Evolutionary conservation across 2,113 vertebrate genomes (phyloP), one percentile per base, ranked within the genome.

Genomic region (Calidris pugnax): DNA sequence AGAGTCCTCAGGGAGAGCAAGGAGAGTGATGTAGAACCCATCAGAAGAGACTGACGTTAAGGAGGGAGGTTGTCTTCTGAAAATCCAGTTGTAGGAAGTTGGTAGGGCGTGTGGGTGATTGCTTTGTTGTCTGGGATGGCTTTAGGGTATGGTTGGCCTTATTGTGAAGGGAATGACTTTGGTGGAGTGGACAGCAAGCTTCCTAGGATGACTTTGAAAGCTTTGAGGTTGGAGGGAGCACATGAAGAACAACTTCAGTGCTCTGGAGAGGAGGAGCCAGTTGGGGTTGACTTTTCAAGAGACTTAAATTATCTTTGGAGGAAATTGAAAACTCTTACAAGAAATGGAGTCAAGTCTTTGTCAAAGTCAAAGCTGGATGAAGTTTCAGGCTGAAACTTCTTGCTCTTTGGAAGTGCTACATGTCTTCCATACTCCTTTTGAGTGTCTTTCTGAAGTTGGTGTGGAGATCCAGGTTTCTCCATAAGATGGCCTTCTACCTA

Each of bases 321-420:
- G 26, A 85, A 41, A 48, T 1, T 9, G 53, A 89, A 79, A 73
- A 21, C 27, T 28, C 55, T 39, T 39, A 7, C 7, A 55, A 72
- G 43, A 48, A 79, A 24, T 35, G 23, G 24, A n/a, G 18, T 6
- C 1, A 3, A 3, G 21, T n/a, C 20, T 35, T 47, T 71, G 19
- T 19, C 47, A 48, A 48, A 48, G 4, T 55, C 41, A 72, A 39
- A 92, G 51, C 37, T 78, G 79, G 23, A 18, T 60, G 60, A 69
- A 33, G 18, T 88, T 85, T 69, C 64, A 23, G 50, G 28, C 14
- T 80, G 51, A 53, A 78, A 12, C 27, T 53, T 2, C 33, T 11
- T 51, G 11, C 20, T 41, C 9, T 16, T 6, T 62, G n/a, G 3
- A 10, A 6, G 1, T n/a, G 9, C 53, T 59, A 20, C 3, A 0